Percentiles rank a stretch among this genome's conserved stretches.
phyloP scores from a whole-genome alignment of 2,113 vertebrate species.

The Haplotaxodon microlepis region DNA sequence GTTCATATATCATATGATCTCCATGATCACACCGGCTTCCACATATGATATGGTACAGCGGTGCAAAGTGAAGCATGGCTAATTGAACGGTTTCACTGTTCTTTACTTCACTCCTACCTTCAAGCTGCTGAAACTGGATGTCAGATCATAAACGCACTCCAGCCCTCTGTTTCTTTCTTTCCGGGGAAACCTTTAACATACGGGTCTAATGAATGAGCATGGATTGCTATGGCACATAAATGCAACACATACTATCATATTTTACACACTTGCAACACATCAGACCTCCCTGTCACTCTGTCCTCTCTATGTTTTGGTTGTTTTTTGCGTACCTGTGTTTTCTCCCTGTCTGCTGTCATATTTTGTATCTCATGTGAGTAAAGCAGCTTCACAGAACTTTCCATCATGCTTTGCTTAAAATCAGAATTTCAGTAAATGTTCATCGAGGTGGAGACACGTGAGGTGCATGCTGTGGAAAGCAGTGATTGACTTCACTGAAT shows the following conservation, averaged over 20 bases:
- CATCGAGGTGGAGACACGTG: not conserved
- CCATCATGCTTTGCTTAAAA: not conserved
- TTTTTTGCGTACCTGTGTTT: slow-evolving; percentile 23
- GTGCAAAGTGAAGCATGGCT: slow-evolving; percentile 66
- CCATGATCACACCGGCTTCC: slow-evolving; percentile 34
- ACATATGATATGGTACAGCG: slow-evolving; percentile 66
- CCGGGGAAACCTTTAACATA: not conserved
- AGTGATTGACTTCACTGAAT: not conserved
- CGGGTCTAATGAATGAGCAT: slow-evolving; percentile 46
- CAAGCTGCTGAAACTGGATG: slow-evolving; percentile 47
- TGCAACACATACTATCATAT: slow-evolving; percentile 13
- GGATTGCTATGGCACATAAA: slow-evolving; percentile 28
- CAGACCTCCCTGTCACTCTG: slow-evolving; percentile 13
- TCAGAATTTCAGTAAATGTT: not conserved
- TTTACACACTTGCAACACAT: slow-evolving; percentile 34
- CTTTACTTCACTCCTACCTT: slow-evolving; percentile 47
- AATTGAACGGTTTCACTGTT: slow-evolving; percentile 38
- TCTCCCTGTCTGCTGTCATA: slow-evolving; percentile 23
- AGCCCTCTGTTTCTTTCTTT: slow-evolving; percentile 21
- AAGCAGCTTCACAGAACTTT: slow-evolving; percentile 57
- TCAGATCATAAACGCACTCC: slow-evolving; percentile 21
- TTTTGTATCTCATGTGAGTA: slow-evolving; percentile 34
- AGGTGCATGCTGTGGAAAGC: not conserved
- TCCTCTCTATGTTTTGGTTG: not conserved
- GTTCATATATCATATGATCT: slow-evolving; percentile 69